These are phyloP conservation scores for Pogonognathellus flavescens DNA, from an alignment of 1,140 invertebrate genomes.

Conservation along the genomic window DNA sequence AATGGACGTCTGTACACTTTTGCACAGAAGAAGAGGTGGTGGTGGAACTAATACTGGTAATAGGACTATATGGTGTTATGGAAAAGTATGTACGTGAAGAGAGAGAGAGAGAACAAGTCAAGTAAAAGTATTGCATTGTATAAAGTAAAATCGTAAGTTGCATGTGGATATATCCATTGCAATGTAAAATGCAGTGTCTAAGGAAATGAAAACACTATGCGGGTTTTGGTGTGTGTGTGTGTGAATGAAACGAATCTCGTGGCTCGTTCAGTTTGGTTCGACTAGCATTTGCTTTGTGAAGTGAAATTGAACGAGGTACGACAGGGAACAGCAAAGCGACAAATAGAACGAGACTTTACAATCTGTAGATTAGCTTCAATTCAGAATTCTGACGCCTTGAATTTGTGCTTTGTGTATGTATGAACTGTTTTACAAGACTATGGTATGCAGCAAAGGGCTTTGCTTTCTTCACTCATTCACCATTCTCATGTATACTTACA, in stretches of 20 bases:
- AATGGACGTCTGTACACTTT: not conserved
- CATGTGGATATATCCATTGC: not conserved
- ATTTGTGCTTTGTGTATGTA: conserved; percentile 44
- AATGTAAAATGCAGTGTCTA: not conserved
- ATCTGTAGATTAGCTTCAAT: conserved; percentile 49
- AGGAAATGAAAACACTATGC: conserved; percentile 10
- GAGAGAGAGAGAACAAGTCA: not conserved
- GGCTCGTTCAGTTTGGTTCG: not conserved
- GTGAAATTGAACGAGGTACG: conserved; percentile 42
- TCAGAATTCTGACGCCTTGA: conserved; percentile 47
- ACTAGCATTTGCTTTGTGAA: conserved; percentile 27
- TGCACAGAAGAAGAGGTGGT: not conserved
- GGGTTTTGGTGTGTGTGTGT: not conserved
- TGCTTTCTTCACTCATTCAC: conserved; percentile 24
- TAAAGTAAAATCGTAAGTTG: no score
- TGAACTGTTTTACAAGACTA: conserved; percentile 45
- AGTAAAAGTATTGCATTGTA: not conserved
- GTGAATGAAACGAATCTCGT: not conserved
- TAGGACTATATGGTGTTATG: not conserved
- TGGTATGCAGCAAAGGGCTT: conserved; percentile 1
- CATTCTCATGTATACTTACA: not conserved
- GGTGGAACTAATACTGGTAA: not conserved
- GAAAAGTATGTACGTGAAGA: not conserved
- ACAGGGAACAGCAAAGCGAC: conserved; percentile 39
- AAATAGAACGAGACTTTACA: conserved; percentile 50